Conservation (phyloP, 2,888 invertebrate species). For the Lithophane leautieri region DNA sequence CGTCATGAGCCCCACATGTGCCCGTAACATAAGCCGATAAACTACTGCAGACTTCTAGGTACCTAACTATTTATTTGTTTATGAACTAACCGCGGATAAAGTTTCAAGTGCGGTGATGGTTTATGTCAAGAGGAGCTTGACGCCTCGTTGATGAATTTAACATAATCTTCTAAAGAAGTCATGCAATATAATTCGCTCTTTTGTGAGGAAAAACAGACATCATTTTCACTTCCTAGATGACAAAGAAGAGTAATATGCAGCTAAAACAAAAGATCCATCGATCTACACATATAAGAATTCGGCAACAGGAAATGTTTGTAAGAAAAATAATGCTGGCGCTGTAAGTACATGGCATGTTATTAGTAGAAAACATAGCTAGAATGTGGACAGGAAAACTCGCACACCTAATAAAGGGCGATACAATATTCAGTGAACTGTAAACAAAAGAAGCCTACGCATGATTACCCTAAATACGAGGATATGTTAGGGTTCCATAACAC, state of each 20-base stretch:
- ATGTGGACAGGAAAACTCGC: constrained; percentile 50
- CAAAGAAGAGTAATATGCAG: constrained; percentile 21
- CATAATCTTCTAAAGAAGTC: not conserved
- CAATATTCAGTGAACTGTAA: constrained; percentile 65
- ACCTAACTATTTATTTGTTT: constrained; percentile 35
- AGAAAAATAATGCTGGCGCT: constrained; percentile 23
- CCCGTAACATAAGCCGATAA: constrained; percentile 38
- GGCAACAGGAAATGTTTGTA: constrained; percentile 43
- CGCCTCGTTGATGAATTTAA: not conserved
- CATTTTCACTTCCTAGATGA: not conserved
- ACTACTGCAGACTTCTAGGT: constrained; percentile 37
- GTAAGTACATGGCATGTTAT: constrained; percentile 34
- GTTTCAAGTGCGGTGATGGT: constrained; percentile 33
- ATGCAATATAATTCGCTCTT: constrained; percentile 6
- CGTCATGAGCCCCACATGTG: constrained; percentile 62
- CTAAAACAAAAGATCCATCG: constrained; percentile 19
- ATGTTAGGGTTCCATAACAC: constrained; percentile 45
- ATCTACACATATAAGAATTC: constrained; percentile 21
- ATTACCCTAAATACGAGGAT: constrained; percentile 55
- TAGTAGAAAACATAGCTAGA: constrained; percentile 33
- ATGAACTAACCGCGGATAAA: constrained; percentile 25
- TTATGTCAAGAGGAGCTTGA: constrained; percentile 9
- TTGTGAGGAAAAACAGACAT: not conserved
- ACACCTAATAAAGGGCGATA: constrained; percentile 63
- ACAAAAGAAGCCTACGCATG: constrained; percentile 66